Base-by-base conservation (phyloP, 2,797 vertebrate species). In the Clangula hyemalis region DNA sequence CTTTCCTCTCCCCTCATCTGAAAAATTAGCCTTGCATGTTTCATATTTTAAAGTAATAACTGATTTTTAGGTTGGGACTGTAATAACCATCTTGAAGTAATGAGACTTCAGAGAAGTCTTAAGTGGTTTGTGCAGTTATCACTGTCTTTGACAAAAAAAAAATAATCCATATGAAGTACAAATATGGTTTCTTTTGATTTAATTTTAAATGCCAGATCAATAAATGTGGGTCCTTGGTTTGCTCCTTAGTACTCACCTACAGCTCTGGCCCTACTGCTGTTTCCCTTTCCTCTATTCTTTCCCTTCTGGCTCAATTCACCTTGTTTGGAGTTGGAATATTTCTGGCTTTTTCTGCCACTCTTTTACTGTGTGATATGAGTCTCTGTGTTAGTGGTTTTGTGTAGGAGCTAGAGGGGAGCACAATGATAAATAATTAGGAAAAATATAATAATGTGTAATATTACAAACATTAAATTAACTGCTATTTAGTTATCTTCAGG, bases 171-270 rank as follows among this genome's bases (percentile, higher is more conserved):
- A 15, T 69, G 61, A 80, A 93, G 77, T 85, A 87, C 10, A 54
- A 58, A 53, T 58, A 36, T 27, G 22, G 14, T 68, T 82, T 85
- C 19, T 90, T 89, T 71, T 6, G 25, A 68, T 89, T 83, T 83
- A 74, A 65, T 93, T 73, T 93, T 85, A 79, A 47, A 82, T 90
- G 72, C 70, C 51, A 85, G 30, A 69, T 93, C 43, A 90, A 57
- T 81, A 85, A 70, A 76, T 75, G 32, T 62, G 8, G 3, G 21
- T 54, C 32, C 84, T 85, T 74, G 57, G 15, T 36, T 86, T 78
- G 34, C 13, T 88, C 27, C 28, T 93, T 82, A 74, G 51, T 82
- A 77, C 32, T 95, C 32, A 85, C 49, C 45, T 87, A 38, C 10
- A 34, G 13, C 32, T 90, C 45, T 36, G 22, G 11, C 32, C 16